phyloP scores from a whole-genome alignment of 2,888 invertebrate genomes.

The Drosophila barbarae region DNA sequence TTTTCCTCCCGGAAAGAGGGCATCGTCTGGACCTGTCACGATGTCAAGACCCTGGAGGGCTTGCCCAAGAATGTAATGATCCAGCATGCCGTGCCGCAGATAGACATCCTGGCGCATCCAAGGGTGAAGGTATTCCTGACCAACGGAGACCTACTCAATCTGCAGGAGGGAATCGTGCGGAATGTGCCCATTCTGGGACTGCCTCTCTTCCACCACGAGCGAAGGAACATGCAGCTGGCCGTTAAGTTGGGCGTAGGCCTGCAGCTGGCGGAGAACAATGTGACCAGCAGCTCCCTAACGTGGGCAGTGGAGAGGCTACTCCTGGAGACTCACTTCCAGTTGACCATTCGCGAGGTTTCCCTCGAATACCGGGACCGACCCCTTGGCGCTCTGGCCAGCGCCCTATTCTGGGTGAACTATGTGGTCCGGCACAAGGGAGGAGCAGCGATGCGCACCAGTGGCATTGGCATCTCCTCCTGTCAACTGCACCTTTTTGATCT shows the following conservation, averaged over 20 bases:
- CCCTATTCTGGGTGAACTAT: slow-evolving; percentile 80
- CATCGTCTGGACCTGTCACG: slow-evolving; percentile 81
- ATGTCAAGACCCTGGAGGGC: slow-evolving; percentile 74
- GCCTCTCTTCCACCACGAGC: slow-evolving; percentile 79
- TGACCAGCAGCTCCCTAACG: slow-evolving; percentile 73
- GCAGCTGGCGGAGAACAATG: slow-evolving; percentile 70
- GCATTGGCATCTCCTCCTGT: slow-evolving; percentile 72
- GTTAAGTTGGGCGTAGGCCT: slow-evolving; percentile 75
- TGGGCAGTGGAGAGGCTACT: slow-evolving; percentile 78
- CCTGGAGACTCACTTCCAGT: slow-evolving; percentile 70
- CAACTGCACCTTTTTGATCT: slow-evolving; percentile 78
- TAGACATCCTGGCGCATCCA: slow-evolving; percentile 80
- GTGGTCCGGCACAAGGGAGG: slow-evolving; percentile 78
- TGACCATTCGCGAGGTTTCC: slow-evolving; percentile 75
- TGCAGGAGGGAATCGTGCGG: slow-evolving; percentile 79
- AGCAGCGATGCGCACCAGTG: slow-evolving; percentile 72
- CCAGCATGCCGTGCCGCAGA: slow-evolving; percentile 81
- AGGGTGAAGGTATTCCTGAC: slow-evolving; percentile 79
- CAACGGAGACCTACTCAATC: slow-evolving; percentile 79
- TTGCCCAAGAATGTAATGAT: slow-evolving; percentile 80
- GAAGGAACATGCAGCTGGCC: slow-evolving; percentile 71
- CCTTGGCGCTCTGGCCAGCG: slow-evolving; percentile 76
- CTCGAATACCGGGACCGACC: slow-evolving; percentile 78
- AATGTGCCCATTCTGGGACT: slow-evolving; percentile 80
- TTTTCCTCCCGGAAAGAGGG: slow-evolving; percentile 78